Conservation (phyloP, 2,797 vertebrate species). For the Spinibarbus caldwelli region DNA sequence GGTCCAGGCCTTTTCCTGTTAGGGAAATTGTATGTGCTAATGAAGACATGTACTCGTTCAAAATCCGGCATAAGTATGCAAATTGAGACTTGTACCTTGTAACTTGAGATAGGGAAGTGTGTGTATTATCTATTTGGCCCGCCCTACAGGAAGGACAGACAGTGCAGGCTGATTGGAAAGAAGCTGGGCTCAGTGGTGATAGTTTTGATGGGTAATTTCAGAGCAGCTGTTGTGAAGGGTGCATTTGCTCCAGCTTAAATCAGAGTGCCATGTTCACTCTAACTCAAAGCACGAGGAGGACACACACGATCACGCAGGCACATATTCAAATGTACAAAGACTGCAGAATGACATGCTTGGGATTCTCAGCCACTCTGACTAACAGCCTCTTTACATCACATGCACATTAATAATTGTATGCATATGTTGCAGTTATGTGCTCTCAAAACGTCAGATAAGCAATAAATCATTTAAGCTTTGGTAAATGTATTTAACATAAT, state of each 20-base stretch:
- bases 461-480: conserved; percentile 33
- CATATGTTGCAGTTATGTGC: conserved; percentile 8
- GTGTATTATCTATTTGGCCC: conserved; percentile 3
- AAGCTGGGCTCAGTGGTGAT: conserved; percentile 42
- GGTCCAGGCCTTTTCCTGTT: neutral
- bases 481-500: neutral
- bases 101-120: neutral
- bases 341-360: conserved; percentile 1
- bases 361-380: conserved; percentile 32
- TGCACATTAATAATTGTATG: conserved; percentile 43
- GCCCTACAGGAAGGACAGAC: conserved; percentile 33
- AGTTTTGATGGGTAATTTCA: conserved; percentile 60
- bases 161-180: conserved; percentile 45
- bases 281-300: conserved; percentile 42
- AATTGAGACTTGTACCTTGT: neutral
- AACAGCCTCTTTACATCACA: conserved; percentile 28
- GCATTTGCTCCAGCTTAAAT: conserved; percentile 58
- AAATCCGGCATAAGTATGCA: neutral
- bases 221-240: conserved; percentile 59
- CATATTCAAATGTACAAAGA: conserved; percentile 3
- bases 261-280: conserved; percentile 60
- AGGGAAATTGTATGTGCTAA: neutral
- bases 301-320: neutral
- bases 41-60: neutral
- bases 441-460: conserved; percentile 30